Conservation (phyloP, 2,797 vertebrate genomes). For the Platyrinchus mystaceus region DNA sequence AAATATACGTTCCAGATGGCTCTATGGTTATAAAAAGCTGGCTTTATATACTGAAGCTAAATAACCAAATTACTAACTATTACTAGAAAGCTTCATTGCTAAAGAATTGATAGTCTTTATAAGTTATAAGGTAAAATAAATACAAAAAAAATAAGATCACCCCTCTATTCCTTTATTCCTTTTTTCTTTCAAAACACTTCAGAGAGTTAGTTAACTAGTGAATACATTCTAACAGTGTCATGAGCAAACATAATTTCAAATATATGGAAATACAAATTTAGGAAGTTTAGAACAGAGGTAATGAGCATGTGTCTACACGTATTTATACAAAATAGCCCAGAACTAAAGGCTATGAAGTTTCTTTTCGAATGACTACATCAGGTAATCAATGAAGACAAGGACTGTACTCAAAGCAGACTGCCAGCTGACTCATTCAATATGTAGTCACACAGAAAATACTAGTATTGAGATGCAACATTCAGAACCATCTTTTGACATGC, state of each 20-base stretch:
- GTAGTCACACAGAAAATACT: neutral
- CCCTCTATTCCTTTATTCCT: neutral
- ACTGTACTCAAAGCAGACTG: neutral
- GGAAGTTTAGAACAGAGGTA: neutral
- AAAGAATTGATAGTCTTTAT: neutral
- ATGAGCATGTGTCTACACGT: rapidly evolving
- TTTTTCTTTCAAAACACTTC: neutral
- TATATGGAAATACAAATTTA: neutral
- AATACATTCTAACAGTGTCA: neutral
- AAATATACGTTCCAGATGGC: neutral
- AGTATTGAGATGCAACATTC: neutral
- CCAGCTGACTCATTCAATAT: neutral
- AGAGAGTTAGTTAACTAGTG: neutral
- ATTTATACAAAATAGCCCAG: neutral
- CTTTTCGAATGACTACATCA: neutral
- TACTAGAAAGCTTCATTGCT: neutral
- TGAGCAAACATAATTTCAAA: neutral
- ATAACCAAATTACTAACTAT: neutral
- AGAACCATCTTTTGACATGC: neutral
- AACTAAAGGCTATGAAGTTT: neutral
- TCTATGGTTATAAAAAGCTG: neutral
- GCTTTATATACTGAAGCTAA: neutral
- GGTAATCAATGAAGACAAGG: neutral
- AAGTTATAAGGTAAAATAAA: neutral
- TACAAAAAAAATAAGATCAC: neutral